Evolutionary conservation across 2,888 invertebrate genomes (phyloP), one percentile per base, ranked within the genome.

Genomic region (Sminthurinus aureus): DNA sequence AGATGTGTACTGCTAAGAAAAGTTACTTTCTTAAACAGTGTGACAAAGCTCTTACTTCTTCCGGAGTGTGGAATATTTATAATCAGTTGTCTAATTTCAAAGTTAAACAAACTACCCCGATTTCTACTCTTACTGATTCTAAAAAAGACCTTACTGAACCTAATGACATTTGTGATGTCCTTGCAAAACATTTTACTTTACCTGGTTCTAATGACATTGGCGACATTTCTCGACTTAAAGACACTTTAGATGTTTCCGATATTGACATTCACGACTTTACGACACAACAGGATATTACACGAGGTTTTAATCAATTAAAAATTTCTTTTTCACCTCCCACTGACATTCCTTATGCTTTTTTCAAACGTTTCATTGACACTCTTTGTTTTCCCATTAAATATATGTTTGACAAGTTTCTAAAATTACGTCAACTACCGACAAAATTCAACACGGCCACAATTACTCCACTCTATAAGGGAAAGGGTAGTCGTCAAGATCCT

Each of bases 381-480:
- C 24, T 71, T 13, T 9, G 24, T 26, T 22, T 24, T 13, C 71
- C 71, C 6, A 9, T 71, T 20, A 71, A 71, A 71, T 26, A 13
- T 3, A 71, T 71, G 15, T 71, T 24, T 71, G 71, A 26, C 26
- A 8, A 12, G 0, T 71, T 22, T 24, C 12, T 71, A 12, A 71
- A 71, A 71, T 0, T 20, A 22, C 22, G 26, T 0, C 8, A 26
- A 15, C 71, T 71, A 24, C 71, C 71, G 0, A 22, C 9, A 4
- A 26, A 22, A 20, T 71, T 71, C 24, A 71, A 71, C 11, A 24
- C 71, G 12, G 26, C 71, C 12, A 24, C 24, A 0, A 71, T 71
- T 24, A 77, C 77, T 22, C 77, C 77, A 3, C 13, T 77, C 0
- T 77, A 20, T 24, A 77, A 77, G 58, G 77, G 77, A 20, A 58